These are phyloP conservation scores for Corythornis vintsioides DNA, from an alignment of 2,113 vertebrate genomes.

Conservation along the genomic window DNA sequence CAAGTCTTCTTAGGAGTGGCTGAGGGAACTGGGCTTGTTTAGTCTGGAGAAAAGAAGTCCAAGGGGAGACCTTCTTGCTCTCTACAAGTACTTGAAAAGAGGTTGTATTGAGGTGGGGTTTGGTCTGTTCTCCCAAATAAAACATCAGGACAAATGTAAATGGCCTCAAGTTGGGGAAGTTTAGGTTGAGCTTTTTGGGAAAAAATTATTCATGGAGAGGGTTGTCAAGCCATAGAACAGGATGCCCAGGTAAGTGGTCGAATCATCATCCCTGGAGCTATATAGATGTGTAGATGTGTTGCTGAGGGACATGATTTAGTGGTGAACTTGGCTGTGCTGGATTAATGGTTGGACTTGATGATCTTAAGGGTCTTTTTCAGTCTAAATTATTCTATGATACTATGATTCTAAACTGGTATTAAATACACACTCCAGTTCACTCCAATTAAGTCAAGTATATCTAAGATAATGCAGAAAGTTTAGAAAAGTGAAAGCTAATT, in stretches of 20 bases:
- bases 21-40: too few relatives aligned
- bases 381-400: background rate
- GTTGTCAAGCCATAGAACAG: background rate
- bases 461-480: background rate
- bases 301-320: background rate
- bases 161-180: background rate
- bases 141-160: background rate
- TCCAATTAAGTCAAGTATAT: background rate
- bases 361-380: background rate
- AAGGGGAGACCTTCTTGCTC: too few relatives aligned
- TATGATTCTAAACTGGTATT: background rate
- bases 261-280: background rate
- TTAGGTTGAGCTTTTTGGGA: background rate
- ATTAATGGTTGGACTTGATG: background rate
- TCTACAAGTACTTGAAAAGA: too few relatives aligned
- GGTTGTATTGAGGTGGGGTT: too few relatives aligned
- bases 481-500: background rate
- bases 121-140: too few relatives aligned
- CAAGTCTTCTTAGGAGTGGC: too few relatives aligned
- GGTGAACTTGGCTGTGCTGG: background rate
- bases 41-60: too few relatives aligned
- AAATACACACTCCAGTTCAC: background rate
- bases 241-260: background rate
- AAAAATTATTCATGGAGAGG: background rate
- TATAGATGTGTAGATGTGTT: background rate